Evolutionary conservation across 92 coral and sea anemone genomes (phyloP).

Genomic region (Muricea muricata): DNA sequence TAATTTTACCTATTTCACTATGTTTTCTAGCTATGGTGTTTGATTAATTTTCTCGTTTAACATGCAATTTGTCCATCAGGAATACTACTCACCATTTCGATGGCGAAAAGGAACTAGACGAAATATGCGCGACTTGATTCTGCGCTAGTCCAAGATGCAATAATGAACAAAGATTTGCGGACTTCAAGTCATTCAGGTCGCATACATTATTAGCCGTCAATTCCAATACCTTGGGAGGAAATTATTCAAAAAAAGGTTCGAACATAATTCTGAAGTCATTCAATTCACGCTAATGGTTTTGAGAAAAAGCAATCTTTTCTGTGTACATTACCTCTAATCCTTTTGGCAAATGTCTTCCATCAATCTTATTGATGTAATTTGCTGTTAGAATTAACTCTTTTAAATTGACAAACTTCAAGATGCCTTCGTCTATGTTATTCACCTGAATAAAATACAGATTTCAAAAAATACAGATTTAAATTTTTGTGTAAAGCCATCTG

Average conservation of each 20-base stretch:
- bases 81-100: slow-evolving; percentile 81
- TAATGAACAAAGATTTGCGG: slow-evolving; percentile 83
- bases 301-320: too few relatives aligned
- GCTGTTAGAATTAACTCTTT: slow-evolving; percentile 85
- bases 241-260: background rate
- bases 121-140: slow-evolving; percentile 73
- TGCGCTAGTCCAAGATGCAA: slow-evolving; percentile 92
- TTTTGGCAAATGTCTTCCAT: slow-evolving; percentile 83
- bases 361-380: slow-evolving; percentile 76
- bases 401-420: slow-evolving; percentile 80
- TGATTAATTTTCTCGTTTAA: too few relatives aligned
- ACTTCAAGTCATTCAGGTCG: slow-evolving; percentile 74
- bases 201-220: slow-evolving; percentile 87
- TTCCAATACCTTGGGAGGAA: slow-evolving; percentile 80
- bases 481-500: too few relatives aligned
- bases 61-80: too few relatives aligned
- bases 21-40: too few relatives aligned
- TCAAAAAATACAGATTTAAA: background rate
- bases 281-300: too few relatives aligned
- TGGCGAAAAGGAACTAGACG: slow-evolving; percentile 77
- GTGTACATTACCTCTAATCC: slow-evolving; percentile 73
- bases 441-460: slow-evolving; percentile 61
- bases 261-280: too few relatives aligned
- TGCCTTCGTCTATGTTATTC: slow-evolving; percentile 88
- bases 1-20: too few relatives aligned